Evolutionary conservation across 2,113 vertebrate genomes (phyloP).

Genomic region (Mixornis gularis): DNA sequence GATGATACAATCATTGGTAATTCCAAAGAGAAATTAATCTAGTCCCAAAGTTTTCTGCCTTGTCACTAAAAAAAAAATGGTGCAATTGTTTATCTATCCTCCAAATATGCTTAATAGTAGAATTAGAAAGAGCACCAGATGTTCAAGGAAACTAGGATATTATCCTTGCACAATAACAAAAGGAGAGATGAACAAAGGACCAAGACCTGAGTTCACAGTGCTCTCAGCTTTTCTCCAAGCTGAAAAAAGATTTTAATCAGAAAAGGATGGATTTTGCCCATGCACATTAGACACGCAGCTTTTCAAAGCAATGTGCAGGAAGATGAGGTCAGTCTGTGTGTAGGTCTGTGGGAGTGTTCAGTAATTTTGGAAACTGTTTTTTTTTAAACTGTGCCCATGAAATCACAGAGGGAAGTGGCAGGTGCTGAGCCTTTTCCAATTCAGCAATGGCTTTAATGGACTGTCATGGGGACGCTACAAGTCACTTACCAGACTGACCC

Average conservation of each 20-base stretch:
- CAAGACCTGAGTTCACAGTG: neutral
- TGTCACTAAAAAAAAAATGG: neutral
- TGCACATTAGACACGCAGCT: rapidly evolving
- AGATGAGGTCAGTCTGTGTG: neutral
- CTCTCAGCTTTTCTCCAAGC: neutral
- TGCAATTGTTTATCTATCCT: neutral
- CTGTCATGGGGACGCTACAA: neutral
- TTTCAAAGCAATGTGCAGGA: neutral
- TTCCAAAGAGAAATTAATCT: neutral
- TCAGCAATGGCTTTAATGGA: neutral
- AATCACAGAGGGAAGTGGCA: neutral
- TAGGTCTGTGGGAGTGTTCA: neutral
- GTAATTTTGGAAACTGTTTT: neutral
- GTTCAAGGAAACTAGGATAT: neutral
- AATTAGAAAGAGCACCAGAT: conserved; percentile 18
- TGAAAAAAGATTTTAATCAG: neutral
- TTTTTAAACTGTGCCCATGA: neutral
- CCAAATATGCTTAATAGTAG: neutral
- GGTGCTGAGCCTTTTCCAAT: neutral
- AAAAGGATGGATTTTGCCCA: neutral
- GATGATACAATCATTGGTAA: neutral
- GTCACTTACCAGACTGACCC: neutral
- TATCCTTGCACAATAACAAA: neutral
- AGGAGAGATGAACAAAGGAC: neutral
- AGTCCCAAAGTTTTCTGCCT: neutral